Evolutionary conservation across 2,797 vertebrate genomes (phyloP).

Genomic region (Cryptoblepharus egeriae): DNA sequence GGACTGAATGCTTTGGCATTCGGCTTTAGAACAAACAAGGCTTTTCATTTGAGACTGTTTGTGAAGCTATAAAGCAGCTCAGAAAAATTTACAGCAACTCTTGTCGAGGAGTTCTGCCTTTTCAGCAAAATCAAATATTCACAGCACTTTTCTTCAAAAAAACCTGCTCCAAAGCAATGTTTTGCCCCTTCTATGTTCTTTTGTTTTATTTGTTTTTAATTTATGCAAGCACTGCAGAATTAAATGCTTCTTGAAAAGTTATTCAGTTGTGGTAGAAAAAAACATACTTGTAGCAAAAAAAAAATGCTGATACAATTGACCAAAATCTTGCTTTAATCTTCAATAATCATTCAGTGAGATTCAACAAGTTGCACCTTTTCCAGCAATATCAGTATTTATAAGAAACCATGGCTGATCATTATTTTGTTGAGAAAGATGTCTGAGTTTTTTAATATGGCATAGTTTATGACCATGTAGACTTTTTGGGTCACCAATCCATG

Average conservation of each 20-base stretch:
- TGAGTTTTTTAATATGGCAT: neutral
- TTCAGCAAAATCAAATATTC: slow-evolving; percentile 13
- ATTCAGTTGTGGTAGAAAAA: neutral
- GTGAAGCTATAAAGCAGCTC: neutral
- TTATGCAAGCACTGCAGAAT: slow-evolving; percentile 9
- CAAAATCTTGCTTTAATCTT: slow-evolving; percentile 7
- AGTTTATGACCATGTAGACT: neutral
- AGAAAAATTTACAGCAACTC: neutral
- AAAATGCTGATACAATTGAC: neutral
- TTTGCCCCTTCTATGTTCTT: neutral
- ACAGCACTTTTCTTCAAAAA: neutral
- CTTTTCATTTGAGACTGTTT: neutral
- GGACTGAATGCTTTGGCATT: neutral
- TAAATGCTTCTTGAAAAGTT: neutral
- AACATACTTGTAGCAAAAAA: neutral
- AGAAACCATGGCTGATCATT: neutral
- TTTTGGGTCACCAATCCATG: neutral
- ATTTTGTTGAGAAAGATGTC: neutral
- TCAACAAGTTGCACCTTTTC: neutral
- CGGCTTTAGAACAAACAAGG: neutral
- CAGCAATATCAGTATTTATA: neutral
- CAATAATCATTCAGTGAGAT: neutral
- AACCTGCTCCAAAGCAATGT: neutral
- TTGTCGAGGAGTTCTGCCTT: neutral
- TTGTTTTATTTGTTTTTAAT: neutral